Evolutionary conservation across 2,888 invertebrate species (phyloP).

Genomic region (Anticlea derivata): DNA sequence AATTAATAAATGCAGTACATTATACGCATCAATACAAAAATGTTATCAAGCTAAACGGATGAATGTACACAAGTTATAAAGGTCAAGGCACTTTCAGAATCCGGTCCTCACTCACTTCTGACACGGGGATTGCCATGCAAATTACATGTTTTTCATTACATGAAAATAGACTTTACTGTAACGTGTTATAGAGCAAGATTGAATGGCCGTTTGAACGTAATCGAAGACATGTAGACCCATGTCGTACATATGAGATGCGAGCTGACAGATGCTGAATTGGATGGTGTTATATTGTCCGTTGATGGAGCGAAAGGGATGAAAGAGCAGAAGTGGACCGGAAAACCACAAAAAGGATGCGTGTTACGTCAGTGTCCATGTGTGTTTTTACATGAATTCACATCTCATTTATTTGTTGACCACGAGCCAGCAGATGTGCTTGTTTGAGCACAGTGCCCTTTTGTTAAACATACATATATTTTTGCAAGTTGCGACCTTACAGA

Average conservation of each 20-base stretch:
- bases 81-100: conserved; percentile 43
- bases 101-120: conserved; percentile 49
- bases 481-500: too few species aligned
- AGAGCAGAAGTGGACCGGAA: conserved; percentile 19
- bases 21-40: conserved; percentile 27
- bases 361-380: not conserved
- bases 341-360: conserved; percentile 22
- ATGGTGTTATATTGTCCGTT: conserved; percentile 40
- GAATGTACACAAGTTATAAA: conserved; percentile 49
- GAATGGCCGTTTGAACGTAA: conserved; percentile 7
- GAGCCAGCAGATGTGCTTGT: too few species aligned
- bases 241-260: conserved; percentile 42
- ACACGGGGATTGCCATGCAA: conserved; percentile 52
- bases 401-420: too few species aligned
- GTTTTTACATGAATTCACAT: not conserved
- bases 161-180: conserved; percentile 23
- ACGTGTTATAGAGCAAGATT: conserved; percentile 25
- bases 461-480: too few species aligned
- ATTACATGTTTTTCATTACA: conserved; percentile 38
- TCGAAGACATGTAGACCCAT: conserved; percentile 37
- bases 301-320: conserved; percentile 35
- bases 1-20: too few species aligned
- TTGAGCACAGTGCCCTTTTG: too few species aligned
- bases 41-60: conserved; percentile 41
- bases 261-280: conserved; percentile 48